A percentile compares a stretch with the other conserved stretches of the same genome.
These are phyloP conservation scores for Cavia porcellus DNA, from an alignment of 2,113 vertebrate genomes.

Conservation along the genomic window DNA sequence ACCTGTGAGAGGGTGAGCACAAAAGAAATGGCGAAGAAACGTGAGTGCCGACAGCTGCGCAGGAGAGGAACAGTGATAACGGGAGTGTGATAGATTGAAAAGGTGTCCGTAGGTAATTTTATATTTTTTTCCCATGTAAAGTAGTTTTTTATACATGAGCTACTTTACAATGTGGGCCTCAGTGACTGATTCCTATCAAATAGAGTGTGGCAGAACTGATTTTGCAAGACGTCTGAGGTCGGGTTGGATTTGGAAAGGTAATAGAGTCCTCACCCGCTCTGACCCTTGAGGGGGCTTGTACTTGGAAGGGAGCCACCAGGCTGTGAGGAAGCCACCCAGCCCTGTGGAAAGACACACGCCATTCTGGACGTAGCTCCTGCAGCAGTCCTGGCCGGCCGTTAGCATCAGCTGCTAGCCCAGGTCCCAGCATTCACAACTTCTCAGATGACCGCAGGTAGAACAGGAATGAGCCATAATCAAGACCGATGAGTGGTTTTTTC, in stretches of 20 bases:
- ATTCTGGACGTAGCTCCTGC: not conserved
- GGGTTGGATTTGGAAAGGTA: not conserved
- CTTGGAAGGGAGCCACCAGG: not conserved
- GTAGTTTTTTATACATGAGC: not conserved
- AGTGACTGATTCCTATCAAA: too few species aligned
- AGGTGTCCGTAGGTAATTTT: not conserved
- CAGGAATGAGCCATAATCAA: not conserved
- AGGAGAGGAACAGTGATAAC: not conserved
- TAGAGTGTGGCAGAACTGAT: not conserved
- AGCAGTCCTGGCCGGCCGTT: not conserved
- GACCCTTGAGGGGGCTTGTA: not conserved
- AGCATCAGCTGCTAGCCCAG: not conserved
- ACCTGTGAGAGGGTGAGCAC: not conserved
- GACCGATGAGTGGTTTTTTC: not conserved
- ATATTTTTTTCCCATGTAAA: not conserved
- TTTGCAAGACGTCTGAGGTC: not conserved
- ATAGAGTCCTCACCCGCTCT: not conserved
- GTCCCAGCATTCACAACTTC: not conserved
- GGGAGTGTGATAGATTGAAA: not conserved
- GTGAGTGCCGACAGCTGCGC: not conserved
- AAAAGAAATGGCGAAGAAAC: not conserved
- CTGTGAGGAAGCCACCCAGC: not conserved
- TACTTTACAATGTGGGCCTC: not conserved
- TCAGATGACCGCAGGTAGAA: not conserved
- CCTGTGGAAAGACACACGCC: too few species aligned